These are phyloP conservation scores for Clarias laeviceps DNA, from an alignment of 2,797 vertebrate species.

Conservation along the genomic window DNA sequence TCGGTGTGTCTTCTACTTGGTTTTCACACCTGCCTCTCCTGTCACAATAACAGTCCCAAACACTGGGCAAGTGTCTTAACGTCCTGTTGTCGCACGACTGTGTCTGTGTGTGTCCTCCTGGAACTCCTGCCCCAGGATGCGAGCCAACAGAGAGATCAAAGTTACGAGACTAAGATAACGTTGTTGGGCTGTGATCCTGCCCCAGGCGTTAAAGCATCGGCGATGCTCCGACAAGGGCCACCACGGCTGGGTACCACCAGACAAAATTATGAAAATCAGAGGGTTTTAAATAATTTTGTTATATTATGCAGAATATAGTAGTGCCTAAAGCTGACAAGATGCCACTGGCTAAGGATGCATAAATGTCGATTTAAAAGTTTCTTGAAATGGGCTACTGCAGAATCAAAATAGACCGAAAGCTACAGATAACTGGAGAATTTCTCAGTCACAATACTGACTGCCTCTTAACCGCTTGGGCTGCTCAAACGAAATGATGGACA, in stretches of 20 bases:
- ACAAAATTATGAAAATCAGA: background rate
- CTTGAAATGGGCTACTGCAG: background rate
- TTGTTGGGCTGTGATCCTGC: slow-evolving; percentile 67
- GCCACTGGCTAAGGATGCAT: background rate
- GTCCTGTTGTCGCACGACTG: slow-evolving; percentile 57
- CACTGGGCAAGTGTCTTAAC: slow-evolving; percentile 53
- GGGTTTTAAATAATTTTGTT: background rate
- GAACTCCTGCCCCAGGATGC: slow-evolving; percentile 56
- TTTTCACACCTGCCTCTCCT: slow-evolving; percentile 74
- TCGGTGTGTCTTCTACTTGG: slow-evolving; percentile 50
- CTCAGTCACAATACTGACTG: background rate
- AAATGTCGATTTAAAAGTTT: background rate
- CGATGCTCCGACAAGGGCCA: slow-evolving; percentile 37
- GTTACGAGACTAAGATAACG: slow-evolving; percentile 61
- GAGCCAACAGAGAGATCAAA: slow-evolving; percentile 70
- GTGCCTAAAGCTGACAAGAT: background rate
- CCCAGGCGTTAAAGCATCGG: slow-evolving; percentile 53
- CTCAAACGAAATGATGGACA: slow-evolving; percentile 23
- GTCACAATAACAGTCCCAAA: slow-evolving; percentile 62
- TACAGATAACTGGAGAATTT: background rate
- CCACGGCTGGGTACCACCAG: slow-evolving; percentile 19
- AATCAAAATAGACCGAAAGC: background rate
- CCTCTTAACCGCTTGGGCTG: background rate
- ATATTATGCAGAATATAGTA: background rate
- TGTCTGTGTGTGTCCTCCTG: slow-evolving; percentile 65